Base-by-base conservation (phyloP, 1,140 invertebrate species). In the Schmidtea mediterranea region DNA sequence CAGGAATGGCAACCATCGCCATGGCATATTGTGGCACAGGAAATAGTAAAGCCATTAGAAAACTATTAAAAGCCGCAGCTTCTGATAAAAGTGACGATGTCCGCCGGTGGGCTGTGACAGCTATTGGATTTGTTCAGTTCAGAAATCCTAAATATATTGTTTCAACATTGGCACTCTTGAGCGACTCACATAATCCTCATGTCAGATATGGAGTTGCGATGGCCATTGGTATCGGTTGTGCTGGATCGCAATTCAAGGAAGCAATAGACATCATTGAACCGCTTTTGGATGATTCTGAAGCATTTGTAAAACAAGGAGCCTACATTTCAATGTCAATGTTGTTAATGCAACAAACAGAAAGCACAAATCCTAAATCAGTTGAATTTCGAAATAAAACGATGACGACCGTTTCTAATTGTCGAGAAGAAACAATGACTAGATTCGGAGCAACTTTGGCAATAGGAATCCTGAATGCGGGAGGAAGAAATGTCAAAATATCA, bases 51-150 rank as follows among this genome's bases (percentile, higher is more conserved):
- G 90, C 92, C 0, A 90, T 97, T 55, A 72, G 84, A 10, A 80
- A 79, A 54, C 70, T 98, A 2, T 74, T 98, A 1, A 86, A 94
- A 60, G 82, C 94, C 53, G 89, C 90, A 41, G 90, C 80, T 24
- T 89, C 83, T 56, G 92, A 98, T 70, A 89, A 95, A 0, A 95
- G 95, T 60, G 86, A 95, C 62, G 92, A 97, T 68, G 90, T 98
- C 2, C 75, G 92, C 51, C 74, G 92, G 45, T 86, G 89, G 47
- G 89, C 92, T 24, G 89, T 95, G 1, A 95, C 86, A 21, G 82
- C 84, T 22, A 71, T 98, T 46, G 92, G 92, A 55, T 98, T 97
- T 61, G 72, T 98, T 15, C 69, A 94, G 36, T 90, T 89, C 71
- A 75, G 77, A 74, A 75, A 61, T 66, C 65, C 61, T 48, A 19